Evolutionary conservation across 2,113 vertebrate genomes (phyloP).

Genomic region (Xyliphius kryptos): DNA sequence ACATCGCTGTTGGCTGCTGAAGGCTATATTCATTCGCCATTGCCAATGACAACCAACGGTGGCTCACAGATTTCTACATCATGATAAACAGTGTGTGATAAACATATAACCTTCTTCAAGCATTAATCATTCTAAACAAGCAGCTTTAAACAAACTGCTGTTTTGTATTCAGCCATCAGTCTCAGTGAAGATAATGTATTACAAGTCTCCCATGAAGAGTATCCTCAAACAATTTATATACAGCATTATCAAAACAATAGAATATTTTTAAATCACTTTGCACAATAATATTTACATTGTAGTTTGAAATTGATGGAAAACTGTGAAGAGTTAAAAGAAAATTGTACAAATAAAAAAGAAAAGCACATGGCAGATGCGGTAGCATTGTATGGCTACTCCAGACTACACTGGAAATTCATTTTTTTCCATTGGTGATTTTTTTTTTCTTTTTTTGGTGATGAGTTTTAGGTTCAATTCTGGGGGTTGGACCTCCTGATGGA

Average conservation of each 20-base stretch:
- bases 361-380: constrained; percentile 2
- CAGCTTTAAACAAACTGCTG: constrained; percentile 1
- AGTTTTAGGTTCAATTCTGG: constrained; percentile 67
- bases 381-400: constrained; percentile 25
- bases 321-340: background rate
- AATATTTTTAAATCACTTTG: background rate
- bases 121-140: background rate
- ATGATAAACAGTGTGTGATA: constrained; percentile 10
- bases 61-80: background rate
- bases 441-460: too few relatives aligned
- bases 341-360: background rate
- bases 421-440: background rate
- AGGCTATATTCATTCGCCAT: constrained; percentile 38
- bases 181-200: background rate
- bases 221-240: background rate
- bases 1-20: constrained; percentile 49
- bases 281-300: constrained; percentile 5
- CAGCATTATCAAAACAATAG: too few relatives aligned
- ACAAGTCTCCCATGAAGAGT: background rate
- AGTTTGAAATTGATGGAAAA: constrained; percentile 1
- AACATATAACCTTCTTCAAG: background rate
- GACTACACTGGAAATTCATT: constrained; percentile 35
- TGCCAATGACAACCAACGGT: constrained; percentile 30
- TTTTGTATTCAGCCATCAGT: background rate
- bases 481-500: constrained; percentile 87